A percentile compares a stretch with the other conserved stretches of the same genome.
These are phyloP conservation scores for Margarornis squamiger DNA, from an alignment of 2,797 vertebrate species.

Conservation along the genomic window DNA sequence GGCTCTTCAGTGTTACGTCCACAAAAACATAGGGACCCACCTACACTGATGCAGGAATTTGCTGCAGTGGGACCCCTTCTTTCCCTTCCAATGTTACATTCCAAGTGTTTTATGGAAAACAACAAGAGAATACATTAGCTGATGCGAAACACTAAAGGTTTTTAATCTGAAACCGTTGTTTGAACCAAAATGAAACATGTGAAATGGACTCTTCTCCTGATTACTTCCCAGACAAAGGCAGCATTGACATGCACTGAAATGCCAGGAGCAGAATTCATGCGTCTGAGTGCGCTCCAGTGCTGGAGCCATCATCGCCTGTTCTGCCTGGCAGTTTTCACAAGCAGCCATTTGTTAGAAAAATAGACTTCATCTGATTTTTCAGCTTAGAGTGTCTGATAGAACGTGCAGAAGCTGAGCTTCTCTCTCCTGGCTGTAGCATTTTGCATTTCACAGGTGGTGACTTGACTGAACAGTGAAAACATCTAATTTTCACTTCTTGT, in stretches of 20 bases:
- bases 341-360: constrained; percentile 38
- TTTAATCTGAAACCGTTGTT: not conserved
- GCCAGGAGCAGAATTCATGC: constrained; percentile 7
- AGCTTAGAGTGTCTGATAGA: not conserved
- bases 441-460: constrained; percentile 49
- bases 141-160: not conserved
- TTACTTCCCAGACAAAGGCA: constrained; percentile 15
- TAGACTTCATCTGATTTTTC: constrained; percentile 10
- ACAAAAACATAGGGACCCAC: not conserved
- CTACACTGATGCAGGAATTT: not conserved
- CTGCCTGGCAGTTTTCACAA: constrained; percentile 35
- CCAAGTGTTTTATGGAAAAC: not conserved
- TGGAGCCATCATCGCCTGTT: not conserved
- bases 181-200: not conserved
- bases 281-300: not conserved
- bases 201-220: not conserved
- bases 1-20: not conserved
- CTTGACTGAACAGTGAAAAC: constrained; percentile 28
- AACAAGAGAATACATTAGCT: not conserved
- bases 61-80: not conserved
- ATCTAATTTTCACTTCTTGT: constrained; percentile 48
- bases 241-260: not conserved
- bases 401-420: not conserved
- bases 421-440: not conserved
- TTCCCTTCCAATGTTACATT: not conserved